phyloP scores from a whole-genome alignment of 2,888 invertebrate species.

The Orchesellides sinensis region DNA sequence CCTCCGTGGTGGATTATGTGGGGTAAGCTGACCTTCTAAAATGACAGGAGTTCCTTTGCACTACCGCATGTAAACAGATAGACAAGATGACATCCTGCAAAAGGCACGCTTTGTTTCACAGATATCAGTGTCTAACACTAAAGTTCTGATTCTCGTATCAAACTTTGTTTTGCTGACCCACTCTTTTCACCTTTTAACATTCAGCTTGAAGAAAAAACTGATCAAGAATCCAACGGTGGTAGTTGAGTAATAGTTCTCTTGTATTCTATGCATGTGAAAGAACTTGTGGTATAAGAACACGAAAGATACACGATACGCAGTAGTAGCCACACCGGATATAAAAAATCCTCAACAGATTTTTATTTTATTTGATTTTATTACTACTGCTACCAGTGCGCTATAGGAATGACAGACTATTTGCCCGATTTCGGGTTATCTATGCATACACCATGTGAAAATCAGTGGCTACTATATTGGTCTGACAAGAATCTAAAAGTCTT shows the following conservation, averaged over 20 bases:
- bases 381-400: conserved; percentile 1
- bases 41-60: background rate
- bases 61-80: background rate
- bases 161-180: background rate
- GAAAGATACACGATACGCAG: too few species aligned
- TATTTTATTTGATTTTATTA: background rate
- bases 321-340: too few species aligned
- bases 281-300: too few species aligned
- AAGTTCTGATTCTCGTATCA: too few species aligned
- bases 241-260: background rate
- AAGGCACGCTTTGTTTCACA: background rate
- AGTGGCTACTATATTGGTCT: conserved; percentile 14
- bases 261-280: too few species aligned
- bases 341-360: conserved; percentile 22
- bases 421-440: conserved; percentile 33
- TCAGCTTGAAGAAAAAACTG: background rate
- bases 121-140: too few species aligned
- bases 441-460: conserved; percentile 42
- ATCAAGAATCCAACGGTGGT: background rate
- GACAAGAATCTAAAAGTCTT: too few species aligned
- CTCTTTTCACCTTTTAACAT: background rate
- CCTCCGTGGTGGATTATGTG: conserved; percentile 1
- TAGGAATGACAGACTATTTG: background rate
- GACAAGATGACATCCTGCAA: background rate
- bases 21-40: conserved; percentile 32